These are phyloP conservation scores for Rhinopomastus cyanomelas DNA, from an alignment of 2,113 vertebrate genomes.

Conservation along the genomic window DNA sequence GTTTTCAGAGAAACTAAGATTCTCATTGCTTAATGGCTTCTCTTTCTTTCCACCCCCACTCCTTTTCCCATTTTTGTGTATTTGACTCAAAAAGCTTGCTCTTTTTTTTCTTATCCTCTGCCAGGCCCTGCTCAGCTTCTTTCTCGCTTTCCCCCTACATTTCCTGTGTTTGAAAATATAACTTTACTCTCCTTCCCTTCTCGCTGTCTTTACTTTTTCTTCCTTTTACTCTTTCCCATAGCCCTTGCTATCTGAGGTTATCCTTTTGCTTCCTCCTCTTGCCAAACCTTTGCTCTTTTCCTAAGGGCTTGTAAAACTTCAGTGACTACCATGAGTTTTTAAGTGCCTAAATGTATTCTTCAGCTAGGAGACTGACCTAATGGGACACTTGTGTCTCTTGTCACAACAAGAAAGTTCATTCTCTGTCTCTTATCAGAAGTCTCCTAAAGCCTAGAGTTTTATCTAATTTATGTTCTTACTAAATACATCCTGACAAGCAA, in stretches of 20 bases:
- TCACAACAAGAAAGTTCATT: neutral
- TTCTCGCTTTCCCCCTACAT: neutral
- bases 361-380: neutral
- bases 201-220: neutral
- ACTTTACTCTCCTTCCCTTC: neutral
- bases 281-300: neutral
- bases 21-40: too few species aligned
- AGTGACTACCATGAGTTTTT: neutral
- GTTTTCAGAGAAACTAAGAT: neutral
- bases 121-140: neutral
- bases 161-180: neutral
- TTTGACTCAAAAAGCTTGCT: neutral
- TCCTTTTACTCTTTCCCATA: neutral
- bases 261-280: neutral
- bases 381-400: neutral
- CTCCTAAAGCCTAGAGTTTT: neutral
- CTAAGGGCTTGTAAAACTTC: neutral
- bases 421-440: neutral
- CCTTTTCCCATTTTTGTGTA: neutral
- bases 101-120: neutral
- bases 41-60: too few species aligned
- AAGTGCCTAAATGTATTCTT: neutral
- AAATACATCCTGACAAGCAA: conserved; percentile 4
- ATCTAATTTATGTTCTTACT: neutral
- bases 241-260: neutral